Conservation (phyloP, 2,888 invertebrate species). For the Trissolcus japonicus region DNA sequence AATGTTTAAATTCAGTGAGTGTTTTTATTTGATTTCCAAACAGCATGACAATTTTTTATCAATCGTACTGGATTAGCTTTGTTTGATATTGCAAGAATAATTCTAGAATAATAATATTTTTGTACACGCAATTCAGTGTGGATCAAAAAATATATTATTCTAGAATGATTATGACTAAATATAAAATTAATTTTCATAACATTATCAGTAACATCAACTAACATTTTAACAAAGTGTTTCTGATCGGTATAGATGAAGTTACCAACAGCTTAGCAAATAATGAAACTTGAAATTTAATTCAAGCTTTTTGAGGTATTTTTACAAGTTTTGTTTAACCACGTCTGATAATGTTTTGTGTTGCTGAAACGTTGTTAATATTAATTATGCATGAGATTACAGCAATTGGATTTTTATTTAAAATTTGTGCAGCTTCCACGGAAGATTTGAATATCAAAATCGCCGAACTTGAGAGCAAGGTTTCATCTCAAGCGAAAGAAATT, state of each 20-base stretch:
- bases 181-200: no score
- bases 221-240: neutral
- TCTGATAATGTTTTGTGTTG: no score
- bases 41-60: slow-evolving; percentile 37
- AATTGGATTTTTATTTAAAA: slow-evolving; percentile 66
- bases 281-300: no score
- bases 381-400: slow-evolving; percentile 38
- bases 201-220: neutral
- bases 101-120: slow-evolving; percentile 3
- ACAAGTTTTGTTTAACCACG: no score
- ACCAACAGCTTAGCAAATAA: no score
- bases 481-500: slow-evolving; percentile 71
- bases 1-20: slow-evolving; percentile 11
- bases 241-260: no score
- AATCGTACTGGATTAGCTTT: slow-evolving; percentile 42
- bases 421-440: slow-evolving; percentile 72
- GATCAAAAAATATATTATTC: neutral
- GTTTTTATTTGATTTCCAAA: slow-evolving; percentile 19
- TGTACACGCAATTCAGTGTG: neutral
- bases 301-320: no score
- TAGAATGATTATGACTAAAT: slow-evolving; percentile 11
- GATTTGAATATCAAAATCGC: slow-evolving; percentile 71
- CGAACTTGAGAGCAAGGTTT: slow-evolving; percentile 72
- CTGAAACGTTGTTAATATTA: neutral
- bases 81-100: slow-evolving; percentile 11